phyloP scores from a whole-genome alignment of 2,797 vertebrate species.

The Cyclopterus lumpus region DNA sequence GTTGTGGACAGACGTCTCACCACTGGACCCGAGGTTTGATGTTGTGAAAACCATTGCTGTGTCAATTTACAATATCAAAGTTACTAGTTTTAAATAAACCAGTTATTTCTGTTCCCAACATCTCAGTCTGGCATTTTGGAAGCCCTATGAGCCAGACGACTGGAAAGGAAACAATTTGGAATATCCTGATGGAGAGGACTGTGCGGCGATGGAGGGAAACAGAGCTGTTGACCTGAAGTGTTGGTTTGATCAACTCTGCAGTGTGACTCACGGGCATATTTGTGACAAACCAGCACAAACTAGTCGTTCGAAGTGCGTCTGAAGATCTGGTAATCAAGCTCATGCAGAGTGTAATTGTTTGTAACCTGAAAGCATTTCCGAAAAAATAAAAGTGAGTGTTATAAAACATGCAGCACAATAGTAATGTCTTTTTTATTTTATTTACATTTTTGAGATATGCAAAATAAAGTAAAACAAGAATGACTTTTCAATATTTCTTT shows the following conservation, averaged over 20 bases:
- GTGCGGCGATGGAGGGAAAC: constrained; percentile 32
- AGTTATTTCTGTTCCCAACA: background rate
- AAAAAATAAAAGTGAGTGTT: background rate
- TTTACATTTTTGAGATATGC: background rate
- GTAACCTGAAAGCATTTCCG: background rate
- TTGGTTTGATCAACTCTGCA: constrained; percentile 56
- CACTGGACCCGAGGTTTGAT: background rate
- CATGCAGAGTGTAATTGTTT: background rate
- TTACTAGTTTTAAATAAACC: background rate
- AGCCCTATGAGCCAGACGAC: fast-evolving
- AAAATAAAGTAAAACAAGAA: background rate
- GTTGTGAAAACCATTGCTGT: background rate
- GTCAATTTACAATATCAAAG: background rate
- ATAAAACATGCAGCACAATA: too few species aligned
- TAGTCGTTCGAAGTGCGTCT: background rate
- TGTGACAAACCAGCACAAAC: constrained; percentile 41
- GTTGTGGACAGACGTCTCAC: constrained; percentile 61
- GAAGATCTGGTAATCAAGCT: background rate
- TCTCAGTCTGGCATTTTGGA: constrained; percentile 37
- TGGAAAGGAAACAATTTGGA: fast-evolving
- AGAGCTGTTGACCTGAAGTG: fast-evolving
- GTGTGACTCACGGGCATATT: fast-evolving
- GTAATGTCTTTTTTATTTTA: background rate
- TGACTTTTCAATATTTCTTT: background rate
- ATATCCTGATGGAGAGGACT: constrained; percentile 27